Base-by-base conservation (phyloP, 1,140 invertebrate species). In the Meloidogyne floridensis region DNA sequence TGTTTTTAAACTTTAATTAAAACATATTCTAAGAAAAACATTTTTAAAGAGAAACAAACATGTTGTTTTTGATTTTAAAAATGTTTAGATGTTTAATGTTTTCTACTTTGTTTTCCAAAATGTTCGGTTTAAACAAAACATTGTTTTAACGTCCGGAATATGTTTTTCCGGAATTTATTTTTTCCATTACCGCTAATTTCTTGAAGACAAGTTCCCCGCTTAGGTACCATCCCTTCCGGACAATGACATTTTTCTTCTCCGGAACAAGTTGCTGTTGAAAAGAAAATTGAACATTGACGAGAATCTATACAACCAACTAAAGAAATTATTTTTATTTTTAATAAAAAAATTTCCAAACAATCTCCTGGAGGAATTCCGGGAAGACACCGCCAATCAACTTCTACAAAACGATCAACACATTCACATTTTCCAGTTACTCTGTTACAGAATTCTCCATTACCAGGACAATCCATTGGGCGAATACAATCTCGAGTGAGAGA, bases 391-490 rank as follows among this genome's bases (percentile, higher is more conserved):
- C 77, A 78, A 43, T 78, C 77, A 9, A 78, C 54, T 15, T 82
- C 77, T 9, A 82, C 83, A 84, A 80, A 80, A n/a, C 42, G 73
- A 4, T 65, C 65, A 11, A 84, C 10, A 73, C 83, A 84, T 54
- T 85, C 77, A 72, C 83, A 83, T 54, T 82, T 75, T 15, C 74
- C 54, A 51, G 43, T 80, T 20, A 69, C 18, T 15, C 18, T 59
- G 43, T 73, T 80, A 54, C 83, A 84, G 51, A 65, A 84, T 70
- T 84, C 83, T 11, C 83, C 83, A 54, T 84, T 83, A 2, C 83
- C 83, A 10, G 59, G 75, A 69, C 83, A 84, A 47, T 84, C 81
- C 42, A 56, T n/a, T 6, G 42, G 75, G 9, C 75, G 75, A 20
- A 69, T 65, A 71, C 83, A 84, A 32, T 79, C 54, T 15, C 75